phyloP scores from a whole-genome alignment of 2,113 vertebrate genomes.

The Pygathrix nemaeus region DNA sequence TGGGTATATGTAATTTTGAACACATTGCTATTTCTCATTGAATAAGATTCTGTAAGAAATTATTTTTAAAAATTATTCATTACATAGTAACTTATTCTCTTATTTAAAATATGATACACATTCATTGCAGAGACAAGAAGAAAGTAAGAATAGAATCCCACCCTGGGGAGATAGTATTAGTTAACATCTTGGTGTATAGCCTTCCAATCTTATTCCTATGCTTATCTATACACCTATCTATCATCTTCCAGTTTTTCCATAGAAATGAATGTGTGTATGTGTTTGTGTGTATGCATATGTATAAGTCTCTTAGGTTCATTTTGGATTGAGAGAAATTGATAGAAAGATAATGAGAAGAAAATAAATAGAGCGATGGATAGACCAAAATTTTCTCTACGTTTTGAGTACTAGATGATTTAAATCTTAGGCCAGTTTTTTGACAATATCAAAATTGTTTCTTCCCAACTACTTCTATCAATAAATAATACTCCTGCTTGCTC shows the following conservation, averaged over 20 bases:
- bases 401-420: constrained; percentile 30
- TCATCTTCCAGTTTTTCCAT: neutral
- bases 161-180: neutral
- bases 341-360: neutral
- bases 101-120: constrained; percentile 36
- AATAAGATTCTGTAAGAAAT: constrained; percentile 13
- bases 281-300: neutral
- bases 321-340: neutral
- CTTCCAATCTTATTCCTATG: constrained; percentile 9
- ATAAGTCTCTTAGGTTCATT: neutral
- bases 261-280: neutral
- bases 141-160: neutral
- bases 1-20: neutral
- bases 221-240: neutral
- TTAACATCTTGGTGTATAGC: neutral
- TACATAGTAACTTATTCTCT: neutral
- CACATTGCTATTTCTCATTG: neutral
- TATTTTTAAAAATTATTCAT: neutral
- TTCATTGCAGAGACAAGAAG: neutral
- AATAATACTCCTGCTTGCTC: neutral
- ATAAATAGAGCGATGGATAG: neutral
- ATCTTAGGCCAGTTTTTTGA: neutral
- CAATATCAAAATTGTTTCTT: constrained; percentile 41
- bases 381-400: neutral
- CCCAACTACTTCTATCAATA: constrained; percentile 24